Evolutionary conservation across 2,888 invertebrate genomes (phyloP).

Genomic region (Eristalis arbustorum): DNA sequence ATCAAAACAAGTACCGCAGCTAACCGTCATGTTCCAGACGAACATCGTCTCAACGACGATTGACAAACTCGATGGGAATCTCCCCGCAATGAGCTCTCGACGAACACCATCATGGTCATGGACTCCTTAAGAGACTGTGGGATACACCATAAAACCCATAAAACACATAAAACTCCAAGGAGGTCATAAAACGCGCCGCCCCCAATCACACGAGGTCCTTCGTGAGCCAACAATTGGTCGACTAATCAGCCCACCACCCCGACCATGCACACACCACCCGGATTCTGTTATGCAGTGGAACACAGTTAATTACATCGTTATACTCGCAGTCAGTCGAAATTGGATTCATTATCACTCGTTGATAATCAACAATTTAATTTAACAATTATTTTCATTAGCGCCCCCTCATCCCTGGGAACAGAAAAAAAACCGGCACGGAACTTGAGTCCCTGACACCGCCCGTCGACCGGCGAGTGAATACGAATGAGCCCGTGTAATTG

Average conservation of each 20-base stretch:
- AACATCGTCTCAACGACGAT: not conserved
- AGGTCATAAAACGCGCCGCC: not conserved
- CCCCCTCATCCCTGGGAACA: not conserved
- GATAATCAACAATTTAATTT: constrained; percentile 68
- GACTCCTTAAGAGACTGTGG: not conserved
- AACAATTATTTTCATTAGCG: constrained; percentile 29
- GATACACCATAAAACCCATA: not conserved
- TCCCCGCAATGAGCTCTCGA: not conserved
- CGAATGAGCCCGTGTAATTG: constrained; percentile 17
- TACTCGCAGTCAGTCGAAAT: constrained; percentile 48
- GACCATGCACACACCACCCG: not conserved
- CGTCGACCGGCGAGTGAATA: not conserved
- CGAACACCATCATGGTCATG: not conserved
- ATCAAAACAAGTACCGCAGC: not conserved
- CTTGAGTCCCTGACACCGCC: not conserved
- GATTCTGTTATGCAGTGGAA: constrained; percentile 39
- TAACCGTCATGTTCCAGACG: not conserved
- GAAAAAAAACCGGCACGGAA: no score
- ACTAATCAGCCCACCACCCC: not conserved
- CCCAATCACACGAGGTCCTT: not conserved
- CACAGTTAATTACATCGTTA: constrained; percentile 64
- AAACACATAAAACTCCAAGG: not conserved
- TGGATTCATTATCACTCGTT: constrained; percentile 66
- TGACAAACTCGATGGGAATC: not conserved
- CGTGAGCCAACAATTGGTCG: constrained; percentile 7